Percentiles rank a stretch among this genome's conserved stretches.
Conservation (phyloP, 2,888 invertebrate species). For the Crematogaster levior region DNA sequence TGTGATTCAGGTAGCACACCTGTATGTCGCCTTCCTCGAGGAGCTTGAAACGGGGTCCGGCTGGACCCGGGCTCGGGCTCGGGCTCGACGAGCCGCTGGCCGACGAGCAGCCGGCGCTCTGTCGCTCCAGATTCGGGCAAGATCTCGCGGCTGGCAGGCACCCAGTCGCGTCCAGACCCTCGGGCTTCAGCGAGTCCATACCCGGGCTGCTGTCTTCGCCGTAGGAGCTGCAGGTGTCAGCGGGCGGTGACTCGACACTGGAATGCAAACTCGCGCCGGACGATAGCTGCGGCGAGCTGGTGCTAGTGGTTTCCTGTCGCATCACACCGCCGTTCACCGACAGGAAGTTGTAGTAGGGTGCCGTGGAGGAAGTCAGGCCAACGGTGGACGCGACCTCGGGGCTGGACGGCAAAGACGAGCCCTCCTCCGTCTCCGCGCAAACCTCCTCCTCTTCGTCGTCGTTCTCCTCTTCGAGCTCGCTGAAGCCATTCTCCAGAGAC, state of each 20-base stretch:
- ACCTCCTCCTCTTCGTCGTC: constrained; percentile 59
- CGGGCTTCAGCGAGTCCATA: constrained; percentile 74
- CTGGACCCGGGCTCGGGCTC: constrained; percentile 84
- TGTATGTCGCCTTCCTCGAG: constrained; percentile 91
- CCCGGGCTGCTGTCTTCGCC: constrained; percentile 56
- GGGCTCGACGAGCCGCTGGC: constrained; percentile 85
- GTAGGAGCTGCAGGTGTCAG: constrained; percentile 61
- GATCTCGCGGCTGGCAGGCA: constrained; percentile 86
- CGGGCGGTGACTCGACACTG: constrained; percentile 53
- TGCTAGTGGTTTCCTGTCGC: constrained; percentile 84
- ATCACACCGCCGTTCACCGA: constrained; percentile 86
- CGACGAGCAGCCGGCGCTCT: constrained; percentile 87
- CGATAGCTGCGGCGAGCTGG: constrained; percentile 83
- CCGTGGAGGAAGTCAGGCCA: constrained; percentile 84
- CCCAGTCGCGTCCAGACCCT: constrained; percentile 75
- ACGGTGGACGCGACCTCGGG: constrained; percentile 83
- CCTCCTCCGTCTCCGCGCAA: constrained; percentile 85
- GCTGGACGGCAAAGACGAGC: constrained; percentile 83
- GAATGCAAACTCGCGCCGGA: constrained; percentile 66
- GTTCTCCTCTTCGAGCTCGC: constrained; percentile 76
- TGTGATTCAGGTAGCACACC: constrained; percentile 92
- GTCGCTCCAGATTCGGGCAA: constrained; percentile 86
- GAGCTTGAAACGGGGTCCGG: constrained; percentile 89
- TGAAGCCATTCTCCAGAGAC: constrained; percentile 79
- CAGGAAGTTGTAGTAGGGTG: constrained; percentile 85